Percentiles rank a stretch among this genome's conserved stretches.
These are phyloP conservation scores for Pterobdella sp. DNA, from an alignment of 2,888 invertebrate species.

Conservation along the genomic window DNA sequence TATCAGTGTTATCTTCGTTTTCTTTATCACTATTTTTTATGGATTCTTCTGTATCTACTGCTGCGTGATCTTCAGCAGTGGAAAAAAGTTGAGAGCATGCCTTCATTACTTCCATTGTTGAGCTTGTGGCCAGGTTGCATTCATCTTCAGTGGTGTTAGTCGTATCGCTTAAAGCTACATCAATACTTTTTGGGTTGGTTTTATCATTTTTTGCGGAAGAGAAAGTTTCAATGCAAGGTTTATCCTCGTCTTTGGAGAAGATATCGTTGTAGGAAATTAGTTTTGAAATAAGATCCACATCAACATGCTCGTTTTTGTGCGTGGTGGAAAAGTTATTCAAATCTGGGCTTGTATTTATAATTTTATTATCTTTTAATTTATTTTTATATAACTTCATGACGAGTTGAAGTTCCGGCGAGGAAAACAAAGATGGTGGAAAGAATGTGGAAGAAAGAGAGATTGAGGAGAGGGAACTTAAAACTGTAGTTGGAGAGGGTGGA, in stretches of 20 bases:
- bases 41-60: background rate
- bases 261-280: too few relatives aligned
- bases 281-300: too few relatives aligned
- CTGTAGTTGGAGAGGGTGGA: background rate
- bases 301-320: too few relatives aligned
- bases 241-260: too few relatives aligned
- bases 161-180: conserved; percentile 25
- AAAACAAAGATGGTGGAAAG: background rate
- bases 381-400: background rate
- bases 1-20: background rate
- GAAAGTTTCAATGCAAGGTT: too few relatives aligned
- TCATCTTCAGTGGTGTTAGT: conserved; percentile 25
- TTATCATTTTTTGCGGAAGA: too few relatives aligned
- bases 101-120: too few relatives aligned
- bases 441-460: background rate
- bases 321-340: too few relatives aligned
- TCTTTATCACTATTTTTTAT: background rate
- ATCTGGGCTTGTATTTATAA: too few relatives aligned
- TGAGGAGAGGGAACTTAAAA: background rate
- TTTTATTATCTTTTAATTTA: background rate
- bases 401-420: background rate
- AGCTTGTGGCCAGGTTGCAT: too few relatives aligned
- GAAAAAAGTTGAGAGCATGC: too few relatives aligned
- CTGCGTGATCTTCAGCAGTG: background rate
- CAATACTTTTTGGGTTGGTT: conserved; percentile 25